A percentile compares a stretch with the other conserved stretches of the same genome.
phyloP scores from a whole-genome alignment of 2,113 vertebrate species.

The Marmota monax region DNA sequence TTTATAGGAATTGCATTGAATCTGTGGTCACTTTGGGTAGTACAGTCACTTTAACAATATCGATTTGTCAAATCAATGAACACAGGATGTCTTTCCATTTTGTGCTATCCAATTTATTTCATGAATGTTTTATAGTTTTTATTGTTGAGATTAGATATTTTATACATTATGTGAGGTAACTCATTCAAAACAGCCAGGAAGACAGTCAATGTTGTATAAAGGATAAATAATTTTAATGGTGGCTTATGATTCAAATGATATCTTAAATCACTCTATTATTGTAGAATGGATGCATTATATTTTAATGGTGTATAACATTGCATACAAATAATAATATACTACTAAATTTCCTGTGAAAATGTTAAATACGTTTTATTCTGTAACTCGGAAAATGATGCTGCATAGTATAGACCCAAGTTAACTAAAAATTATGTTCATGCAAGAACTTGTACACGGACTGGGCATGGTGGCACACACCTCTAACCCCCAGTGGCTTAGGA shows the following conservation, averaged over 20 bases:
- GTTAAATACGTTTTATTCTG: background rate
- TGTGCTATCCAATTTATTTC: background rate
- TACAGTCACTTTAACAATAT: background rate
- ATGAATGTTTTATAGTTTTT: background rate
- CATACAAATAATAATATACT: background rate
- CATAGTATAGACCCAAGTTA: background rate
- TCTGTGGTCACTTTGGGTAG: background rate
- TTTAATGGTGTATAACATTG: background rate
- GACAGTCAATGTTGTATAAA: background rate
- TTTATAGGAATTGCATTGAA: background rate
- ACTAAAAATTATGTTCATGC: background rate
- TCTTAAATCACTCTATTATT: background rate
- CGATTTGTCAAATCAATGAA: background rate
- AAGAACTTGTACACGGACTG: background rate
- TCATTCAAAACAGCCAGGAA: background rate
- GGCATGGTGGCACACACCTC: too few relatives aligned
- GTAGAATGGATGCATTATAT: background rate
- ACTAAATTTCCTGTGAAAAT: background rate
- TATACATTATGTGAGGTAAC: background rate
- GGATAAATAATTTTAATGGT: slow-evolving; percentile 2
- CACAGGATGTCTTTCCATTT: background rate
- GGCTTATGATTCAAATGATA: background rate
- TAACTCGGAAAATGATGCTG: background rate
- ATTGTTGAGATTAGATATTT: background rate
- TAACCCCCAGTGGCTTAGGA: too few relatives aligned